phyloP scores from a whole-genome alignment of 2,113 vertebrate species.

The Indicator indicator region DNA sequence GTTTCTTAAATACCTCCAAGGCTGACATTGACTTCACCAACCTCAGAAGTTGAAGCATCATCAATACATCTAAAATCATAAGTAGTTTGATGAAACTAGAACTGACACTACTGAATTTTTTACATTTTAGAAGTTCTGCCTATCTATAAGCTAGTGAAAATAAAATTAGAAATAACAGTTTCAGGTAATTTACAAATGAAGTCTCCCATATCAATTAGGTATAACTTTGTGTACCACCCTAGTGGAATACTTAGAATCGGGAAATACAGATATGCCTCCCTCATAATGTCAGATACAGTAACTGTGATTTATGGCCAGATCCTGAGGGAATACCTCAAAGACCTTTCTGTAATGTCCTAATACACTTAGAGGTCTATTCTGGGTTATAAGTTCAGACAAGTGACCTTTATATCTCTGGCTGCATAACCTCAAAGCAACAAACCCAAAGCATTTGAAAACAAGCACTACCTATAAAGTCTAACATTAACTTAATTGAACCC shows the following conservation, averaged over 20 bases:
- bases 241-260: neutral
- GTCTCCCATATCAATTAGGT: neutral
- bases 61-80: neutral
- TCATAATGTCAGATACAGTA: neutral
- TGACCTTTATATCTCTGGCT: neutral
- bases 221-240: neutral
- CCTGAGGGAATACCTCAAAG: neutral
- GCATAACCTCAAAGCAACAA: neutral
- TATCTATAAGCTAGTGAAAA: neutral
- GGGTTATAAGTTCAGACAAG: neutral
- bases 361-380: neutral
- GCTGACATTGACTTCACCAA: neutral
- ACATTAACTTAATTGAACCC: fast-evolving
- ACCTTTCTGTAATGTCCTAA: neutral
- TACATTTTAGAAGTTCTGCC: neutral
- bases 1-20: neutral
- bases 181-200: neutral
- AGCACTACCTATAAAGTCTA: fast-evolving
- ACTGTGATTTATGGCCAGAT: neutral
- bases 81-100: neutral
- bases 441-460: fast-evolving
- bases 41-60: neutral
- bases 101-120: neutral
- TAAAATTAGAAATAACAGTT: neutral
- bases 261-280: neutral